Evolutionary conservation across 2,888 invertebrate species (phyloP), one percentile per base, ranked within the genome.

Genomic region (Agapetus fuscipes): DNA sequence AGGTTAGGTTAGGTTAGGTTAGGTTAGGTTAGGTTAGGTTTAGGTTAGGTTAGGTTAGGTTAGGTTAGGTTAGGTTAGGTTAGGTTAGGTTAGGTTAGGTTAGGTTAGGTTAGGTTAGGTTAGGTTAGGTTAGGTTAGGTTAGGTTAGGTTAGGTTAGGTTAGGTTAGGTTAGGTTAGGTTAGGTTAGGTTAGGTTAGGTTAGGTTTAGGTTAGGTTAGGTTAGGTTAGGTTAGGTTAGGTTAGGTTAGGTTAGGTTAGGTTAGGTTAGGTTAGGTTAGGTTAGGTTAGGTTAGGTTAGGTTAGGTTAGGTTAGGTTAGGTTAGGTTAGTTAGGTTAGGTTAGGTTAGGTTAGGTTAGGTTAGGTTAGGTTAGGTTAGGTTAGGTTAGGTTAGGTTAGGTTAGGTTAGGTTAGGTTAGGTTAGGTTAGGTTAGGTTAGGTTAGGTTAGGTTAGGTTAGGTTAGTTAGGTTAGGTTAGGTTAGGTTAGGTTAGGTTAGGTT

Each of bases 281-380:
- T 30, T 30, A 17, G 30, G 30, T 30, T 30, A 30, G 30, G 30
- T 30, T 30, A 30, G 30, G 30, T 30, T 30, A 30, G 30, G 30
- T 30, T 15, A 16, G 30, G n/a, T n/a, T n/a, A n/a, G n/a, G n/a
- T n/a, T n/a, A 15, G 16, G 30, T 30, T 30, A 30, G 30, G 30
- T 30, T 30, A 30, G 30, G 30, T 30, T 30, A 30, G 54, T 56
- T 54, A 52, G 56, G 55, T 56, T 54, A 52, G 56, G 56, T 56
- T 54, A 53, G 30, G 55, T 54, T 51, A 46, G 53, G 53, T 53
- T 52, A 50, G 53, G 54, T 55, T 53, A 52, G 53, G 53, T 55
- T 53, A 53, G 54, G 52, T 54, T 54, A 52, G 54, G 54, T 54
- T 54, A 52, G 54, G 54, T 54, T 53, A 52, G 53, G 54, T 50